A percentile compares a stretch with the other conserved stretches of the same genome.
Evolutionary conservation across 2,797 vertebrate species (phyloP).

Genomic region (Catamblyrhynchus diadema): DNA sequence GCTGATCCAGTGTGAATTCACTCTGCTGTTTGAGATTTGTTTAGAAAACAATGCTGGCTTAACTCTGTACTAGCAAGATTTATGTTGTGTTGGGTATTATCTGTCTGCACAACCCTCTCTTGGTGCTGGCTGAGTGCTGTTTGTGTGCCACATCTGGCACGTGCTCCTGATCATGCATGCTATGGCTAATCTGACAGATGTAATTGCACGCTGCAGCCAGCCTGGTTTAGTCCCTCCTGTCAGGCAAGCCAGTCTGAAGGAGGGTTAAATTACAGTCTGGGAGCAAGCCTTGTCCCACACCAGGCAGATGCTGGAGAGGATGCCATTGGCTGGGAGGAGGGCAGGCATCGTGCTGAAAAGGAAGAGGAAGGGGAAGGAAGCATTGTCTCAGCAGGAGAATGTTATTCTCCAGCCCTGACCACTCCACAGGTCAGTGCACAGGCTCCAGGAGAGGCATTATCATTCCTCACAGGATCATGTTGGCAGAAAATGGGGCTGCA

Average conservation of each 20-base stretch:
- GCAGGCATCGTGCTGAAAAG: accelerated
- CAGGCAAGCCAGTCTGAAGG: neutral
- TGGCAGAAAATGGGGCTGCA: neutral
- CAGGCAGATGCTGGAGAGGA: neutral
- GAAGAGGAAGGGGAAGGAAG: neutral
- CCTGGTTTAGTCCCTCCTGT: neutral
- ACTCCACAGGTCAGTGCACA: neutral
- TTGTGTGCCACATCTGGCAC: constrained; percentile 51
- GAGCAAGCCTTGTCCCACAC: neutral
- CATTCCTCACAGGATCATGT: neutral
- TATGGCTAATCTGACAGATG: neutral
- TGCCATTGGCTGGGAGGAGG: neutral
- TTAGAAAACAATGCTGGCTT: constrained; percentile 58
- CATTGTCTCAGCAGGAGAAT: neutral
- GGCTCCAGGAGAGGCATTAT: accelerated
- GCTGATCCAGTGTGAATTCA: constrained; percentile 41
- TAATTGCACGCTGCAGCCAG: neutral
- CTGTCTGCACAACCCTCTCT: constrained; percentile 3
- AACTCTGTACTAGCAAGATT: constrained; percentile 49
- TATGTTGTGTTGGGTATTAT: constrained; percentile 17
- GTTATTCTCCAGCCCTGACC: neutral
- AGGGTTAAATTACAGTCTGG: neutral
- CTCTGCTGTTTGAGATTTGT: constrained; percentile 38
- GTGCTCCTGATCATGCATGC: accelerated
- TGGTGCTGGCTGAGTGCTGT: neutral